phyloP scores from a whole-genome alignment of 2,888 invertebrate species.

The Lepidonotus clava region DNA sequence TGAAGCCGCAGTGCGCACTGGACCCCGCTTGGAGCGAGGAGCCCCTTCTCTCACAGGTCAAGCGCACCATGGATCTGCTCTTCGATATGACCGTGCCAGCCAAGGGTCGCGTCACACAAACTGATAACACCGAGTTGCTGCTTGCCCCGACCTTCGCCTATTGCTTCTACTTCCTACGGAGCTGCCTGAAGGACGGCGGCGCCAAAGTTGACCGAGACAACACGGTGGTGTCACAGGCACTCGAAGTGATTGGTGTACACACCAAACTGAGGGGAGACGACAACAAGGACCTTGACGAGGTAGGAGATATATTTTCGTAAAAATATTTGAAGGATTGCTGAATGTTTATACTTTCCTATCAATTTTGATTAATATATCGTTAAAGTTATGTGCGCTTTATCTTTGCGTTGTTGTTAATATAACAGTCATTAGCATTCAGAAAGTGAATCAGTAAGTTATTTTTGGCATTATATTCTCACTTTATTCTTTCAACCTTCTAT shows the following conservation, averaged over 20 bases:
- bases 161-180: slow-evolving; percentile 87
- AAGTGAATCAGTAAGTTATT: no score
- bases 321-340: no score
- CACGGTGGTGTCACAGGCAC: slow-evolving; percentile 71
- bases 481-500: no score
- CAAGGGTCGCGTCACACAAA: not conserved
- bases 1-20: slow-evolving; percentile 90
- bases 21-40: slow-evolving; percentile 89
- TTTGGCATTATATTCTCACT: no score
- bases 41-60: slow-evolving; percentile 84
- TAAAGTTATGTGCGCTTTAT: no score
- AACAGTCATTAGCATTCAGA: no score
- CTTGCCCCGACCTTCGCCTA: slow-evolving; percentile 91
- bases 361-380: no score
- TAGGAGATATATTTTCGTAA: no score
- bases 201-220: slow-evolving; percentile 70
- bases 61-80: slow-evolving; percentile 85
- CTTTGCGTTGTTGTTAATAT: no score
- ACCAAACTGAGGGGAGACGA: slow-evolving; percentile 84
- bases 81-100: slow-evolving; percentile 58
- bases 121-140: slow-evolving; percentile 71
- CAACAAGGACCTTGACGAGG: slow-evolving; percentile 55
- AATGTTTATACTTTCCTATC: no score
- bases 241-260: slow-evolving; percentile 83
- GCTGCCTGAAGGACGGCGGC: slow-evolving; percentile 41